phyloP scores from a whole-genome alignment of 2,113 vertebrate genomes.

The Embiotoca jacksoni region DNA sequence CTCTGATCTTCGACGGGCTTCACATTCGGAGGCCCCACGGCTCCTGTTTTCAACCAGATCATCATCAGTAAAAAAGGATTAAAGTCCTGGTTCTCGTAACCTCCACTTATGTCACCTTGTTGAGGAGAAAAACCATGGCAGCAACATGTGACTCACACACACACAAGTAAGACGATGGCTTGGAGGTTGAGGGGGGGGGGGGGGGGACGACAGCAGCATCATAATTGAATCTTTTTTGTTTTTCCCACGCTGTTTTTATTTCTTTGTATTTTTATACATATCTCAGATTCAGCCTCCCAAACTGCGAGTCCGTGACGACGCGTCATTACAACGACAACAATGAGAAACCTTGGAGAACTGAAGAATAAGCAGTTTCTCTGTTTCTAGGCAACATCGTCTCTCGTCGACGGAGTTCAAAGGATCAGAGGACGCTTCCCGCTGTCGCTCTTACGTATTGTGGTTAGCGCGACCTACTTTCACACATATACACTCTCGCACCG shows the following conservation, averaged over 20 bases:
- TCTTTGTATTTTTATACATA: no score
- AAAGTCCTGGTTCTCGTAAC: background rate
- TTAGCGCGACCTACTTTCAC: conserved; percentile 49
- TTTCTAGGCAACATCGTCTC: conserved; percentile 75
- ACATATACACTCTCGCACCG: background rate
- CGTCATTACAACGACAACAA: background rate
- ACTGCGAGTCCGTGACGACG: background rate
- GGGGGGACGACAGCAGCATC: background rate
- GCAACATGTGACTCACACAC: background rate
- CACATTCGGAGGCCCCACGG: background rate
- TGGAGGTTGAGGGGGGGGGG: no score
- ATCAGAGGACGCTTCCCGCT: conserved; percentile 25
- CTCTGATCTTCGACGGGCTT: no score
- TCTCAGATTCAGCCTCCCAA: background rate
- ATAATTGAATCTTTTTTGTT: no score
- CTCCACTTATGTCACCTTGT: conserved; percentile 44
- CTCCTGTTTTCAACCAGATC: background rate
- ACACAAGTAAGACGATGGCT: no score
- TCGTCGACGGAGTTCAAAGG: conserved; percentile 35
- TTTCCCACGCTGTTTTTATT: no score
- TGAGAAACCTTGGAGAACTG: background rate
- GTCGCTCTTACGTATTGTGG: conserved; percentile 34
- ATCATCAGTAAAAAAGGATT: conserved; percentile 27
- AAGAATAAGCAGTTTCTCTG: conserved; percentile 47
- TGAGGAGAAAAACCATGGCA: conserved; percentile 16